Evolutionary conservation across 2,797 vertebrate genomes (phyloP).

Genomic region (Silurus aristotelis): DNA sequence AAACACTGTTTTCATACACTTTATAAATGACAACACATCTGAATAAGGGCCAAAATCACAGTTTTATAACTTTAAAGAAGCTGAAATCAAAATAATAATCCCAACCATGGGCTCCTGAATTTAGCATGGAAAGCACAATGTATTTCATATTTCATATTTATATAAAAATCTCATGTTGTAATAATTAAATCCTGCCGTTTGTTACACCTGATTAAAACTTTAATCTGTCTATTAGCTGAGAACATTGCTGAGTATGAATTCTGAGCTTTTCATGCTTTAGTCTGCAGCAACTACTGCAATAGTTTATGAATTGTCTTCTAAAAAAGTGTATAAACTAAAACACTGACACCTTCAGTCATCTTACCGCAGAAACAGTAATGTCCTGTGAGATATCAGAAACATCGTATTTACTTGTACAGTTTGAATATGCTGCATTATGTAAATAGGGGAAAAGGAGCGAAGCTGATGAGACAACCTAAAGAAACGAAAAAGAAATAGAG

Average conservation of each 20-base stretch:
- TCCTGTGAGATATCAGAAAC: conserved; percentile 93
- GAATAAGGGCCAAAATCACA: neutral
- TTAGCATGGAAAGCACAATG: neutral
- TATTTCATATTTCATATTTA: neutral
- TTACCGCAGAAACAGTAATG: conserved; percentile 97
- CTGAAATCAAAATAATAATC: neutral
- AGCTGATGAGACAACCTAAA: conserved; percentile 37
- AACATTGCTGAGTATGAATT: neutral
- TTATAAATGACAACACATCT: neutral
- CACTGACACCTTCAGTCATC: conserved; percentile 78
- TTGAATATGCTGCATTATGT: conserved; percentile 90
- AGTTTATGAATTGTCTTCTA: conserved; percentile 24
- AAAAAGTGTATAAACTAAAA: conserved; percentile 35
- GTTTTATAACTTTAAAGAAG: neutral
- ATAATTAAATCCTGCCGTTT: neutral
- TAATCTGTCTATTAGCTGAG: neutral
- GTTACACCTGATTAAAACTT: neutral
- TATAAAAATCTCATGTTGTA: neutral
- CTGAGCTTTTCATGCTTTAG: neutral
- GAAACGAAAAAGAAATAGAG: conserved; percentile 45
- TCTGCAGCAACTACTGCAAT: neutral
- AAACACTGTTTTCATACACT: neutral
- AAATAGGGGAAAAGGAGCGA: conserved; percentile 59
- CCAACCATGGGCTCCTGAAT: neutral
- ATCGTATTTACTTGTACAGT: conserved; percentile 94